Percentiles rank a stretch among this genome's conserved stretches.
Conservation (phyloP, 2,113 vertebrate genomes). For the Phoenicopterus ruber region DNA sequence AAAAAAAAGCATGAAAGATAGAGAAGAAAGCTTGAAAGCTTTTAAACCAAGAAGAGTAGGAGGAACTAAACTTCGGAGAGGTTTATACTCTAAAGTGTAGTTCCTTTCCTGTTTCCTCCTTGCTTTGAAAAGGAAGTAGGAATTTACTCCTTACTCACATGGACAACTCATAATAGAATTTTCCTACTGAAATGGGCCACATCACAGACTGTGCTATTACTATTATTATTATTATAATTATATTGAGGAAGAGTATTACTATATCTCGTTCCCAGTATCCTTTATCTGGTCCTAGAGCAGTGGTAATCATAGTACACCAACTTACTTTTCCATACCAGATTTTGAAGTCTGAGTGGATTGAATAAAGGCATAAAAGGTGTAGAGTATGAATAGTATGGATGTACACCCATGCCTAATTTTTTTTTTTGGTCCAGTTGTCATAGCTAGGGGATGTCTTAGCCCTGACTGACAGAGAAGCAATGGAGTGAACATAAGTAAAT, state of each 20-base stretch:
- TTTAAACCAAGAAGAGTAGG: neutral
- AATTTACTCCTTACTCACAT: neutral
- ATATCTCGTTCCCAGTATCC: neutral
- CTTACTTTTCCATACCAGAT: neutral
- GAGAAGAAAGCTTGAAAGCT: neutral
- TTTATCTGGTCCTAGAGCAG: neutral
- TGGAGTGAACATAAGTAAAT: neutral
- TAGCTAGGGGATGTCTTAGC: neutral
- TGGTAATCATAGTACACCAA: neutral
- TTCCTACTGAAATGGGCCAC: neutral
- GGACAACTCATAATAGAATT: neutral
- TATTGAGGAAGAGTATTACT: neutral
- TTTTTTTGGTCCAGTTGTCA: neutral
- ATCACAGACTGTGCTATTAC: neutral
- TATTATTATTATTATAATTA: neutral
- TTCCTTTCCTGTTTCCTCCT: neutral
- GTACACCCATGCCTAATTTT: no score
- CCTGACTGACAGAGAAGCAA: neutral
- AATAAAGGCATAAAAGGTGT: neutral
- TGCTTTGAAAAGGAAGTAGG: neutral
- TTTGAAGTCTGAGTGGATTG: neutral
- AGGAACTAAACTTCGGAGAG: neutral
- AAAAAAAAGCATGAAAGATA: neutral
- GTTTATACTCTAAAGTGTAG: neutral
- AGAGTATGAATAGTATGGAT: neutral